phyloP scores from a whole-genome alignment of 2,113 vertebrate species.

The Probosciger aterrimus region DNA sequence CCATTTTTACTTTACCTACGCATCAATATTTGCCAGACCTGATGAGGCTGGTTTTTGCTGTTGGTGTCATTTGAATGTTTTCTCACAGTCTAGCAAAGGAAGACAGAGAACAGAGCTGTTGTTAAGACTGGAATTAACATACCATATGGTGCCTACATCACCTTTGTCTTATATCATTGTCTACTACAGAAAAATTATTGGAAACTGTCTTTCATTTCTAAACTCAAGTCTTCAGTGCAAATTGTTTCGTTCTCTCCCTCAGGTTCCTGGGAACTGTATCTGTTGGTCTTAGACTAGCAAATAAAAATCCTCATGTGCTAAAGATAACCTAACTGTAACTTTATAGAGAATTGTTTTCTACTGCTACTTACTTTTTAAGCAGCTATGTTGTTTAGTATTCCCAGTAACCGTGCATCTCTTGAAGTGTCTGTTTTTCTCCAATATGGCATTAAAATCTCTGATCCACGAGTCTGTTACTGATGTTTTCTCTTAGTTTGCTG shows the following conservation, averaged over 20 bases:
- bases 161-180: constrained; percentile 1
- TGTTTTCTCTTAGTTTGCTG: background rate
- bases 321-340: background rate
- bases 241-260: background rate
- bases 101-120: background rate
- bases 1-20: background rate
- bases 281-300: background rate
- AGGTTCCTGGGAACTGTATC: accelerated
- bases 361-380: background rate
- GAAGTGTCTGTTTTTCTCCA: background rate
- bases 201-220: background rate
- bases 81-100: background rate
- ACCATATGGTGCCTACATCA: background rate
- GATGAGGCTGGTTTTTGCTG: background rate
- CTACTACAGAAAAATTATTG: background rate
- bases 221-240: background rate
- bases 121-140: background rate
- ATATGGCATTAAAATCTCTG: background rate
- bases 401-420: background rate
- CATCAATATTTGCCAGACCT: background rate
- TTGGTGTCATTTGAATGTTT: background rate
- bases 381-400: background rate
- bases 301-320: background rate
- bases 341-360: background rate
- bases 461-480: background rate